phyloP scores from a whole-genome alignment of 2,888 invertebrate genomes.

The Aspidapion aeneum region DNA sequence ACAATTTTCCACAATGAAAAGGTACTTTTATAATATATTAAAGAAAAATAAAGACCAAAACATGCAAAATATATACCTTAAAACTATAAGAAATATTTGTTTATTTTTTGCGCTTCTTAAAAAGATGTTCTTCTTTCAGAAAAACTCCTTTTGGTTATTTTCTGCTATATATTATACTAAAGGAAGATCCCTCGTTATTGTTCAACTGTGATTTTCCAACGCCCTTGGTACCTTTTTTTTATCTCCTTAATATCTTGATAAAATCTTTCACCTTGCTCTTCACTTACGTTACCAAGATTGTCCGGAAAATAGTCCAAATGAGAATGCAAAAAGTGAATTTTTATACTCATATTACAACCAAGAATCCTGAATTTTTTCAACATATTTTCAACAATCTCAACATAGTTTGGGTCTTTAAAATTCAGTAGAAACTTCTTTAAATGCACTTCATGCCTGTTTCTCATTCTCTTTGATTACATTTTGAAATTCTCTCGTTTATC shows the following conservation, averaged over 20 bases:
- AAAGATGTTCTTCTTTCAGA: too few species aligned
- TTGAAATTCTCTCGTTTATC: background rate
- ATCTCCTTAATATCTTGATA: background rate
- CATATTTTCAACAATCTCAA: background rate
- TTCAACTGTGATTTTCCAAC: too few species aligned
- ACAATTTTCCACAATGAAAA: too few species aligned
- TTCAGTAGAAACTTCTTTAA: background rate
- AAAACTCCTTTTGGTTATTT: too few species aligned
- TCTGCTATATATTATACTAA: too few species aligned
- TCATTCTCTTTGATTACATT: background rate
- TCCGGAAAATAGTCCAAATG: background rate
- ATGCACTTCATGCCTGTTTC: background rate
- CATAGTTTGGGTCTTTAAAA: background rate
- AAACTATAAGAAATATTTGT: too few species aligned
- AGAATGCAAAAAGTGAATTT: background rate
- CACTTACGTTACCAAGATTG: background rate
- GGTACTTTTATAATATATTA: too few species aligned
- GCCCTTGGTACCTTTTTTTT: background rate
- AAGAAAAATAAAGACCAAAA: too few species aligned
- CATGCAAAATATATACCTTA: too few species aligned
- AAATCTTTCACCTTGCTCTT: background rate
- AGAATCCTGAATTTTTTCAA: background rate
- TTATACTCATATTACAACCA: background rate
- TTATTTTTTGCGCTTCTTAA: too few species aligned
- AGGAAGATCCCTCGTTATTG: too few species aligned